These are phyloP conservation scores for Abramis brama DNA, from an alignment of 2,113 vertebrate species.

Conservation along the genomic window DNA sequence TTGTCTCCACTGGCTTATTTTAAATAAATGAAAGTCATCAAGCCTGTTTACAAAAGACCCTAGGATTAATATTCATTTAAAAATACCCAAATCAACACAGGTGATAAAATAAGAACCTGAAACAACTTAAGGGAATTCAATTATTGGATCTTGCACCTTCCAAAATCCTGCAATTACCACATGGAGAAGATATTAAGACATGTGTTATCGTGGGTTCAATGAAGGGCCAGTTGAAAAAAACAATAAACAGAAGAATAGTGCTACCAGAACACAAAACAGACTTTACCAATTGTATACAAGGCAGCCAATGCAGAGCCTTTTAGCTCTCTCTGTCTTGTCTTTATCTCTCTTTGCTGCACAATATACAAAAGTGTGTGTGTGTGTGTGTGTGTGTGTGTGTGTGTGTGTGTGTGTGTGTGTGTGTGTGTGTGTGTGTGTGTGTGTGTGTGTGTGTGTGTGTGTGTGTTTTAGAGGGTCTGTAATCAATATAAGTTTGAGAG, in stretches of 20 bases:
- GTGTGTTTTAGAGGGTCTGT: background rate
- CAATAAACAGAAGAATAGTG: slow-evolving; percentile 23
- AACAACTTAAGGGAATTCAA: background rate
- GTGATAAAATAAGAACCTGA: slow-evolving; percentile 27
- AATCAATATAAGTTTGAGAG: background rate
- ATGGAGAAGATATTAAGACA: slow-evolving; percentile 13
- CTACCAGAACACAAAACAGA: slow-evolving; percentile 12
- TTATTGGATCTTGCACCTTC: slow-evolving; percentile 6
- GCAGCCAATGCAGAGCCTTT: background rate
- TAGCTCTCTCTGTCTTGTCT: background rate
- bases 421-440: too few species aligned
- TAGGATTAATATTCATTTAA: slow-evolving; percentile 48
- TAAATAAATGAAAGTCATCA: slow-evolving; percentile 52
- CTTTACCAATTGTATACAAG: slow-evolving; percentile 24
- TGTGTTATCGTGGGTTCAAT: slow-evolving; percentile 35
- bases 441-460: too few species aligned
- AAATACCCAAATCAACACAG: slow-evolving; percentile 26
- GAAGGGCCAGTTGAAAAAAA: slow-evolving; percentile 25
- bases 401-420: background rate
- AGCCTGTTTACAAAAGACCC: slow-evolving; percentile 50
- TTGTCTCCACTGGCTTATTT: slow-evolving; percentile 1
- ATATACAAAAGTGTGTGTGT: background rate
- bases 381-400: background rate
- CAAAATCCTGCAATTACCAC: background rate
- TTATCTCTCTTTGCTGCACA: background rate